phyloP scores from a whole-genome alignment of 2,888 invertebrate genomes.

The Lithophane leautieri region DNA sequence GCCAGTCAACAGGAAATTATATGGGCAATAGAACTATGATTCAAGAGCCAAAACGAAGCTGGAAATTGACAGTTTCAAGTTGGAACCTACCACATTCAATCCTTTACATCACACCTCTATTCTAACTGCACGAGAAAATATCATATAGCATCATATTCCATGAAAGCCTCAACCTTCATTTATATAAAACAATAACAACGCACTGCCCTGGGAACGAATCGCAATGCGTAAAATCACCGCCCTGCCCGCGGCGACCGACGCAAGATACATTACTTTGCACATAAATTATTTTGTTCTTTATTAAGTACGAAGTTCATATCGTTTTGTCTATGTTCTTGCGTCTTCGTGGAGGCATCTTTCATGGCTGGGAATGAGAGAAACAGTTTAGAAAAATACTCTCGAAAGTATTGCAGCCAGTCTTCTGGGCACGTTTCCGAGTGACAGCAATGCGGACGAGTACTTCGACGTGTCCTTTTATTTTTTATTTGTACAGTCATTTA shows the following conservation, averaged over 20 bases:
- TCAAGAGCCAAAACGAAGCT: neutral
- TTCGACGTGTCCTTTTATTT: no score
- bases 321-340: constrained; percentile 31
- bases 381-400: neutral
- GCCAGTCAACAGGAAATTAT: neutral
- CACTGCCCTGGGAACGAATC: constrained; percentile 42
- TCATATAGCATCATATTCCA: constrained; percentile 1
- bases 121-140: neutral
- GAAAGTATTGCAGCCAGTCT: no score
- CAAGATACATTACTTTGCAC: constrained; percentile 57
- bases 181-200: constrained; percentile 53
- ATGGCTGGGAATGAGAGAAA: neutral
- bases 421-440: no score
- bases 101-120: neutral
- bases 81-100: neutral
- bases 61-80: no score
- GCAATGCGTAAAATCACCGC: constrained; percentile 59
- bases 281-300: constrained; percentile 63
- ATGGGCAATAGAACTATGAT: neutral
- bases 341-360: constrained; percentile 17
- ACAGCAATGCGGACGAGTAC: no score
- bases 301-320: constrained; percentile 39
- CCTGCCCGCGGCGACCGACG: constrained; percentile 57
- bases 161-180: constrained; percentile 19
- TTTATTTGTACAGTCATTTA: no score